Evolutionary conservation across 2,888 invertebrate species (phyloP), one percentile per base, ranked within the genome.

Genomic region (Callimorpha dominula): DNA sequence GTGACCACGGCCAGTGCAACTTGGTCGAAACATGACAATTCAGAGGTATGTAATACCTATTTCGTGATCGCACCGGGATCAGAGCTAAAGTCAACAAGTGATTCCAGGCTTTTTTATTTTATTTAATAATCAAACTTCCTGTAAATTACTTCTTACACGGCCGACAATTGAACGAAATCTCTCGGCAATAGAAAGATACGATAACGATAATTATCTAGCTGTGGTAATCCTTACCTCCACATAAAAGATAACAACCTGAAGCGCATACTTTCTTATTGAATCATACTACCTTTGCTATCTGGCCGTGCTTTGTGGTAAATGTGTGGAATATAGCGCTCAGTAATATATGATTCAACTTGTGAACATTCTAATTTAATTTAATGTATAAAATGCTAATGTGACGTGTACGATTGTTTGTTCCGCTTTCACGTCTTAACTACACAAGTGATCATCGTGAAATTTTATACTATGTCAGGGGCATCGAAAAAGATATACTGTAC

Each of bases 241-340:
- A 60, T 50, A 46, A 46, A 63, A 65, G 79, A 84, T 87, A 84
- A 81, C 70, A 70, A 70, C 78, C 84, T 86, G 84, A 84, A 80
- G 77, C 72, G 80, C 78, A 81, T 83, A 80, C 74, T 75, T 81
- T 72, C 20, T 12, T 70, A 64, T 65, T 85, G 86, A 85, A 72
- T 85, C 87, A 84, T 66, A 66, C 31, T 60, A 71, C n/a, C 63
- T 72, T 73, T 64, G 68, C 77, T 76, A 76, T 77, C 76, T 69
- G 15, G 1, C 14, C 2, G 15, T 31, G 12, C n/a, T 46, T 68
- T 8, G 42, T 43, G 68, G 20, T 57, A 46, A 68, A 57, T 14
- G 54, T 43, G 7, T 57, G 65, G 52, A 62, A 14, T 40, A 40
- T 20, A 14, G 4, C 62, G 9, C 6, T n/a, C n/a, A 9, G n/a